phyloP scores from a whole-genome alignment of 2,113 vertebrate genomes.

The Campylorhamphus procurvoides region DNA sequence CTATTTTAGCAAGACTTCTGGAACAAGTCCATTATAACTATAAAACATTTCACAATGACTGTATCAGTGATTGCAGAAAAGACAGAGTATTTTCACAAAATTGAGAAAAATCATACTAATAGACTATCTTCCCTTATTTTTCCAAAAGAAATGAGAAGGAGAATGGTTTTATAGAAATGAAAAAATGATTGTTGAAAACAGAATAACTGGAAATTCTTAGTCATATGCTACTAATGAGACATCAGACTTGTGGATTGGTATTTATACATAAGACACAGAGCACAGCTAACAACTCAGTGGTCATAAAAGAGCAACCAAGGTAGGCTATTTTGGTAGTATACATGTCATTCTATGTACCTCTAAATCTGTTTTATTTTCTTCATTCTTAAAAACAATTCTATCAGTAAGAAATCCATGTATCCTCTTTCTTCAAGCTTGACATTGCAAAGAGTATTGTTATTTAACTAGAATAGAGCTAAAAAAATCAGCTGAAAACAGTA shows the following conservation, averaged over 20 bases:
- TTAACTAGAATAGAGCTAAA: neutral
- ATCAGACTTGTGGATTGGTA: neutral
- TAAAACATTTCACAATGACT: conserved; percentile 1
- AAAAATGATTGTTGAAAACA: neutral
- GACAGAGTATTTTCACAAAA: neutral
- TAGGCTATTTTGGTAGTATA: neutral
- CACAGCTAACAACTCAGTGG: neutral
- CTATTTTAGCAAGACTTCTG: conserved; percentile 43
- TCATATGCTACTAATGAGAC: neutral
- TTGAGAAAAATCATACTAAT: neutral
- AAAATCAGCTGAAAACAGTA: neutral
- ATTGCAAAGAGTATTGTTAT: neutral
- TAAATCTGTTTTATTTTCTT: neutral
- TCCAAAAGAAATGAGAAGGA: neutral
- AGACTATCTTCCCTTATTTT: neutral
- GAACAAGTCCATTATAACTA: conserved; percentile 55
- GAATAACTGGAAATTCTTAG: neutral
- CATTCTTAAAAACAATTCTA: neutral
- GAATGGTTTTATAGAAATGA: neutral
- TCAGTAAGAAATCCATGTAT: neutral
- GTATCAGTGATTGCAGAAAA: neutral
- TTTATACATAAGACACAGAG: neutral
- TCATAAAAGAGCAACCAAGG: neutral
- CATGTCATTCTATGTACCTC: neutral
- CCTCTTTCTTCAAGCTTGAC: neutral